phyloP scores from a whole-genome alignment of 2,797 vertebrate species.

The Premnoplex brunnescens region DNA sequence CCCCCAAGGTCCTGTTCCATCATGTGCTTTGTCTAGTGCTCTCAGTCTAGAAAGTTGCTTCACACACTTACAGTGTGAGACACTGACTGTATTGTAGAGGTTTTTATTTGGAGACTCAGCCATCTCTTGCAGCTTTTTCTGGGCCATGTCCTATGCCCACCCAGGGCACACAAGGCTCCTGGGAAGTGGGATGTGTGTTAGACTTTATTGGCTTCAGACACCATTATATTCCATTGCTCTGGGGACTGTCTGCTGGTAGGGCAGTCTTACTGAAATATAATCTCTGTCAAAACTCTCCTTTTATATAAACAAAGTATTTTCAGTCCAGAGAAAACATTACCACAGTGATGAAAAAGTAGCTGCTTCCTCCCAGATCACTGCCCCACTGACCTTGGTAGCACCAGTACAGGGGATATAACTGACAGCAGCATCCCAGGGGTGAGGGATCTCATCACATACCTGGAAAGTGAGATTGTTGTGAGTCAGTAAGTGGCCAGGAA shows the following conservation, averaged over 20 bases:
- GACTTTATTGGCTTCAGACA: not conserved
- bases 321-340: not conserved
- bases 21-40: not conserved
- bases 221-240: no score
- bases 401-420: rapidly evolving
- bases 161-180: not conserved
- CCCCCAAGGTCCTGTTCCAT: not conserved
- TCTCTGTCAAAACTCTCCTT: not conserved
- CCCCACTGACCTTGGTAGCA: not conserved
- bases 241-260: not conserved
- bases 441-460: not conserved
- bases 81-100: not conserved
- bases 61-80: not conserved
- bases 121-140: not conserved
- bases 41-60: not conserved
- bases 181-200: not conserved
- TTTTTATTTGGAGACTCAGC: not conserved
- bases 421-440: rapidly evolving
- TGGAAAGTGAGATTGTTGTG: not conserved
- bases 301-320: not conserved
- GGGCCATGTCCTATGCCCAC: not conserved
- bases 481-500: not conserved
- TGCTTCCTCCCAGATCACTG: not conserved
- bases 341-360: not conserved
- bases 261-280: not conserved